Base-by-base conservation (phyloP, 2,797 vertebrate genomes). In the Gymnothorax reevesii region DNA sequence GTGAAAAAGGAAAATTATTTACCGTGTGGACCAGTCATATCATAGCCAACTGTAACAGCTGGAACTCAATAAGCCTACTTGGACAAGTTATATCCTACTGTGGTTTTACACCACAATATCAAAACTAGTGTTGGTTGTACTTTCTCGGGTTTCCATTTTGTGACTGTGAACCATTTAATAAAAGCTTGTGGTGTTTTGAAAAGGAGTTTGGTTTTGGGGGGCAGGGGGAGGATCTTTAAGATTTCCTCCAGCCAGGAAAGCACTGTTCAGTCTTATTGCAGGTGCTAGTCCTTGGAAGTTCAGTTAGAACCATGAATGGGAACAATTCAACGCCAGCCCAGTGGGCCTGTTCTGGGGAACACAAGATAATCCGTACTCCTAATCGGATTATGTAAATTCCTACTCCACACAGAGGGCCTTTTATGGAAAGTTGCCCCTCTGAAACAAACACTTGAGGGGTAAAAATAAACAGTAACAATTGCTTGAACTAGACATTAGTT, bases 321-420 rank as follows among this genome's bases (percentile, higher is more conserved):
- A 95, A 96, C 94, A 94, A 95, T 97, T 97, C 96, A 97, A 96
- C 95, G 95, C 93, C 95, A 97, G 97, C 97, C 97, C 96, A 96
- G 93, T 93, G 94, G 96, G 94, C 94, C 96, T 94, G 92, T 97
- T 97, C 96, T 97, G 96, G 95, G 92, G 94, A 95, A 96, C 94
- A 92, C 91, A 93, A 93, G 95, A 94, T 98, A 98, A 99, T 98
- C 98, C 96, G 91, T 89, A 87, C 90, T 88, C 97, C 89, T 96
- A 99, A 99, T 99, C 98, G 96, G 98, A 99, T 99, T 99, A 99
- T 99, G 98, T 95, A 98, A 99, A 99, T 99, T 97, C 95, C 94
- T 97, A 96, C 97, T 98, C 96, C 97, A 93, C 92, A 93, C 93
- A 93, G 94, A 95, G 91, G 91, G 94, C 93, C 93, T 95, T 95